Base-by-base conservation (phyloP, 2,797 vertebrate genomes). In the Pangasius sanitwongsei region DNA sequence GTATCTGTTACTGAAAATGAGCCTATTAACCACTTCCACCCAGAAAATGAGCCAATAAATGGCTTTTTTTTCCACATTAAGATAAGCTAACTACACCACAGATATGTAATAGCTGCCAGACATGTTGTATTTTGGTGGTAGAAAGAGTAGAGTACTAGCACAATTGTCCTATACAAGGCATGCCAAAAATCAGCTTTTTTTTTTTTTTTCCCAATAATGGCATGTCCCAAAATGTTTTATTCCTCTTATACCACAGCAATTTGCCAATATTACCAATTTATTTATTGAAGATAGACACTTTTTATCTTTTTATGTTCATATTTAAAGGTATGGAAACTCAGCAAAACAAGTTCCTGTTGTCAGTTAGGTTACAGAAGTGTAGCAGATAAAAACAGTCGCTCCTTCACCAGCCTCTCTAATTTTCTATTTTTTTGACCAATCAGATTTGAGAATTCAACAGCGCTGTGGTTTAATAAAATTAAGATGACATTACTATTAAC, bases 11-110 rank as follows among this genome's bases (percentile, higher is more conserved):
- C 86, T 92, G 91, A 93, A 95, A 96, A 95, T 92, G 87, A 93
- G 93, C 91, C 92, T 89, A 92, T 95, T 95, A 95, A 93, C 92
- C 87, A 90, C 92, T 87, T 85, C 89, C 61, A 89, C 87, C 88
- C 86, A 94, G 92, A 92, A 93, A 93, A 93, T 48, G 23, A 87
- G 88, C 92, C 93, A 59, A 86, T 95, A 95, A 96, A 95, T 91
- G 65, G 7, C 41, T 83, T 77, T 90, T n/a, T 93, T 96, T 95
- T 95, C 93, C 94, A 95, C 92, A 96, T 95, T 93, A 95, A 93
- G 90, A 90, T 89, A 89, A 84, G 91, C 87, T 74, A 91, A 93
- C 91, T 90, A 89, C 88, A 86, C 90, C 89, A 89, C 91, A 92
- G 90, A 90, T 85, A 84, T 83, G 20, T 59, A 89, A 65, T 84